Evolutionary conservation across 1,140 invertebrate genomes (phyloP), one percentile per base, ranked within the genome.

Genomic region (Oreohelix idahoensis): DNA sequence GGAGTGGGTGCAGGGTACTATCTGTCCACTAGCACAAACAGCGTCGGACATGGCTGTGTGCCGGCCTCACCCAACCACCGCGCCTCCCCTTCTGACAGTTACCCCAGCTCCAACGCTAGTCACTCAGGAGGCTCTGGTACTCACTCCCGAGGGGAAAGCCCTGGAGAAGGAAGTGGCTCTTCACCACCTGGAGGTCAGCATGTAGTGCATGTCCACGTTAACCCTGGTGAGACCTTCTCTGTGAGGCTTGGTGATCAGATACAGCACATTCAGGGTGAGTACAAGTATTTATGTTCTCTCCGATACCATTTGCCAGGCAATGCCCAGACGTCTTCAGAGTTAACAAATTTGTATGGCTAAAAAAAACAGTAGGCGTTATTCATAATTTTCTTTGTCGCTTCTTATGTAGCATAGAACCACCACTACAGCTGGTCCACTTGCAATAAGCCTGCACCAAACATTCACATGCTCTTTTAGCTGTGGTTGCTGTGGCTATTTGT

Each of bases 201-300:
- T 89, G 93, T 95, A 78, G 95, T 95, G 73, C 94, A 95, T 89
- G 94, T 95, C 86, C 95, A 95, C 89, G 95, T 95, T 74, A 95
- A 95, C 92, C 94, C 94, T 1, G 95, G 95, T 4, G 95, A 95
- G 87, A 95, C 94, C 2, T 95, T 95, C 88, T 95, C 94, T 73
- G 94, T 95, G 86, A 93, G 95, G 87, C 94, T 95, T 86, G 94
- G 94, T 20, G 94, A 95, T 85, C 94, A 94, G 89, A 92, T 95
- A 84, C 94, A 95, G 88, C 92, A 95, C 69, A 94, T 95, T 85
- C 93, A 94, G 94, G 81, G 81, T 83, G 32, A 77, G 58, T 81
- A 77, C 78, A 51, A 4, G 51, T 58, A 45, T 45, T 45, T n/a
- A n/a, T n/a, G n/a, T n/a, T n/a, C n/a, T n/a, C n/a, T n/a, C n/a